Base-by-base conservation (phyloP, 2,797 vertebrate genomes). In the Crossoptilon crossoptilon region DNA sequence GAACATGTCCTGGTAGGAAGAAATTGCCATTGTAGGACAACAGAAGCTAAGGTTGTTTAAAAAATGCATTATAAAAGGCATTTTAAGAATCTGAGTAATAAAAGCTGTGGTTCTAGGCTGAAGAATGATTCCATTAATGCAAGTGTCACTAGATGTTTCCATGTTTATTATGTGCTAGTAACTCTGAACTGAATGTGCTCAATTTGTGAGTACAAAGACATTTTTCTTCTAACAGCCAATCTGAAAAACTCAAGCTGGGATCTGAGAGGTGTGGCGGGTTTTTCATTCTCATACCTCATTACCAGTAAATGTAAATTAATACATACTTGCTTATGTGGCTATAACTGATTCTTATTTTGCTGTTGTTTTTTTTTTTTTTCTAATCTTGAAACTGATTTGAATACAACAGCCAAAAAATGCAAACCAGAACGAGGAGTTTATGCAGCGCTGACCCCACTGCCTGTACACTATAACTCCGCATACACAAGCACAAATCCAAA, bases 101-200 rank as follows among this genome's bases (percentile, higher is more conserved):
- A 87, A 88, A 87, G 73, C 87, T 73, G 91, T 74, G 75, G 64
- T 84, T 95, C 71, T 66, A 92, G 68, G 74, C 58, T 82, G 78
- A 95, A 91, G 93, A 95, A 95, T 63, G 48, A 93, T 62, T 71
- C 79, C 77, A 95, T 95, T 96, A 95, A 88, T 92, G 74, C 79
- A 95, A 91, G 85, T 7, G 26, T 90, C 93, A 92, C 84, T 95
- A 75, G 87, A 95, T 95, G 83, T 88, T 96, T 95, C 89, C 37
- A 29, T 88, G 96, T 92, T 96, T 96, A 96, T 94, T 91, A 94
- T 53, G 80, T 96, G 94, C 83, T 79, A 91, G 77, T 64, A 86
- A 92, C 68, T 94, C 83, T 84, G 68, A 41, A 59, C 60, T 92
- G 89, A 91, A 86, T 33, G 60, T 77, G 79, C 53, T 78, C 92